Evolutionary conservation across 2,113 vertebrate species (phyloP).

Genomic region (Phodopus roborovskii): DNA sequence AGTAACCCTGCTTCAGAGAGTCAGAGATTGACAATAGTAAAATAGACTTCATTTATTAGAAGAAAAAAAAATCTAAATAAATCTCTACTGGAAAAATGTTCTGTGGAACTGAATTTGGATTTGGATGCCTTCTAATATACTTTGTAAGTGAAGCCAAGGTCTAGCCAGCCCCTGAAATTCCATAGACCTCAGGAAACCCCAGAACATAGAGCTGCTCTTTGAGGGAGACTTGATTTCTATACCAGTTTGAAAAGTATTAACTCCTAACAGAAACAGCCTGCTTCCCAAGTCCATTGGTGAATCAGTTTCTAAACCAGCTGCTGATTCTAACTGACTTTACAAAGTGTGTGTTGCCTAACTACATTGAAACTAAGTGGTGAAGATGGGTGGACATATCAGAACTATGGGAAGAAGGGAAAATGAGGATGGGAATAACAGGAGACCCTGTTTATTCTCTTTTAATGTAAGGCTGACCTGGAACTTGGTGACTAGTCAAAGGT

Average conservation of each 20-base stretch:
- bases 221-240: constrained; percentile 45
- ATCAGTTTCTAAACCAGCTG: background rate
- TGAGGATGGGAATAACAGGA: background rate
- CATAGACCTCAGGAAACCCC: background rate
- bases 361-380: constrained; percentile 2
- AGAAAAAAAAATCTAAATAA: constrained; percentile 18
- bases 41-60: background rate
- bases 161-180: background rate
- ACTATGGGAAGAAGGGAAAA: background rate
- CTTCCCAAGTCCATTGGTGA: background rate
- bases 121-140: background rate
- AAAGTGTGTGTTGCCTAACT: constrained; percentile 14
- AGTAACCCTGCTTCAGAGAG: background rate
- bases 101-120: background rate
- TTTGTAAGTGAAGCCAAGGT: background rate
- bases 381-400: background rate
- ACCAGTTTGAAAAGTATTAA: constrained; percentile 19
- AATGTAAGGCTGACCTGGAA: background rate
- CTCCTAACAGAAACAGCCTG: constrained; percentile 34
- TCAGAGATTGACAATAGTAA: background rate
- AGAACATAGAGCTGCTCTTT: constrained; percentile 34
- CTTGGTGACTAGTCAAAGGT: background rate
- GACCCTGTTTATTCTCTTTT: background rate
- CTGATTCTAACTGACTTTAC: constrained; percentile 61
- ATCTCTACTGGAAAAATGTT: constrained; percentile 32